Percentiles rank a stretch among this genome's conserved stretches.
phyloP scores from a whole-genome alignment of 2,797 vertebrate species.

The Ceyx erithaca region DNA sequence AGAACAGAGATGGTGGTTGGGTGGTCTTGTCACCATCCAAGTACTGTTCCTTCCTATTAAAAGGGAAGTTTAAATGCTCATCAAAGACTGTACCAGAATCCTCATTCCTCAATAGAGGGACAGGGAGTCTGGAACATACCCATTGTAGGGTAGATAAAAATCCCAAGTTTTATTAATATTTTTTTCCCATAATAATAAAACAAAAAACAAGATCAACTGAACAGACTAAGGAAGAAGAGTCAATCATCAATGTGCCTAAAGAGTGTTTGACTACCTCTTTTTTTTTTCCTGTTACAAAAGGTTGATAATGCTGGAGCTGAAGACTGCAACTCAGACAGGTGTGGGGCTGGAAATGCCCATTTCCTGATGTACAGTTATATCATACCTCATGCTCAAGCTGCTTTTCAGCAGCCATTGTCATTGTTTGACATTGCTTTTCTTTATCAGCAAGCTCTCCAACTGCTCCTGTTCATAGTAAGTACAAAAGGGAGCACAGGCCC shows the following conservation, averaged over 20 bases:
- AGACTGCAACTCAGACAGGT: not conserved
- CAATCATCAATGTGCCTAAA: not conserved
- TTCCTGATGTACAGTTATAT: not conserved
- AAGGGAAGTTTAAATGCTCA: not conserved
- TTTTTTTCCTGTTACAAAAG: not conserved
- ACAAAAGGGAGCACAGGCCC: not conserved
- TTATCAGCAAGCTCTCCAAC: not conserved
- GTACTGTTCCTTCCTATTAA: not conserved
- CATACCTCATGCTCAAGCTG: not conserved
- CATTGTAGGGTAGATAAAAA: not conserved
- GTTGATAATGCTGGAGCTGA: not conserved
- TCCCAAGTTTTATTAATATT: fast-evolving
- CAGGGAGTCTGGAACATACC: fast-evolving
- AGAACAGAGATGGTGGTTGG: not conserved
- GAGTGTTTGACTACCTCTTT: not conserved
- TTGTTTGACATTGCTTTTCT: not conserved
- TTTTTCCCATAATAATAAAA: not conserved
- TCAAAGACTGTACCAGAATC: not conserved
- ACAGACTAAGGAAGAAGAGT: not conserved
- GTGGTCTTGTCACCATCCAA: not conserved
- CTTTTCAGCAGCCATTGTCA: not conserved
- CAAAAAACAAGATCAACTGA: not conserved
- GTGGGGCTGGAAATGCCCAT: not conserved
- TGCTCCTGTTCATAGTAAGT: not conserved
- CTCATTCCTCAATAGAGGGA: not conserved